Percentiles rank a stretch among this genome's conserved stretches.
phyloP scores from a whole-genome alignment of 2,888 invertebrate genomes.

The Andrena bucephala region DNA sequence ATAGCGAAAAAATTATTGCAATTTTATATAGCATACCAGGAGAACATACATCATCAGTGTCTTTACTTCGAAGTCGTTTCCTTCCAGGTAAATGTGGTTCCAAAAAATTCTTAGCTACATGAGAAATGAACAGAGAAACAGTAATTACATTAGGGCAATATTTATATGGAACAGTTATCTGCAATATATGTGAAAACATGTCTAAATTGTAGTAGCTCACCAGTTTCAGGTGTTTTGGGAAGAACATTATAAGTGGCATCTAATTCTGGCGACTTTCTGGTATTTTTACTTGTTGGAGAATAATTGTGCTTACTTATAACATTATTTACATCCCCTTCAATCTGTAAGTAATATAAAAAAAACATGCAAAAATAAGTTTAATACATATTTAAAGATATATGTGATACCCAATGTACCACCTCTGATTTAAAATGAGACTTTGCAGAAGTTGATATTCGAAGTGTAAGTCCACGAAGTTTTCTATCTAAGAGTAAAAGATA shows the following conservation, averaged over 20 bases:
- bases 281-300: constrained; percentile 76
- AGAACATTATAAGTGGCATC: constrained; percentile 67
- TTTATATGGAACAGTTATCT: constrained; percentile 30
- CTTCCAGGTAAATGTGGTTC: constrained; percentile 75
- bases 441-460: constrained; percentile 82
- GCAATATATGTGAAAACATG: neutral
- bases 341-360: constrained; percentile 43
- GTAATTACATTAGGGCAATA: neutral
- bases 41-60: constrained; percentile 75
- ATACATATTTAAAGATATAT: neutral
- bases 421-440: constrained; percentile 78
- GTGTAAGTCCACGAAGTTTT: constrained; percentile 87
- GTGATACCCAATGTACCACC: constrained; percentile 43
- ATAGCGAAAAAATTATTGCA: neutral
- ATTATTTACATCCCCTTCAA: constrained; percentile 65
- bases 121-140: constrained; percentile 9
- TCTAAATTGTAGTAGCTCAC: constrained; percentile 53
- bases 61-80: constrained; percentile 78
- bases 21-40: constrained; percentile 74
- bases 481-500: constrained; percentile 89
- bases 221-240: constrained; percentile 68
- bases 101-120: constrained; percentile 63
- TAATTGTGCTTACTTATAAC: constrained; percentile 79
- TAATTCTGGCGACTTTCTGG: constrained; percentile 62
- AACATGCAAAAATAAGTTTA: neutral